Evolutionary conservation across 2,113 vertebrate genomes (phyloP).

Genomic region (Nanorana parkeri): DNA sequence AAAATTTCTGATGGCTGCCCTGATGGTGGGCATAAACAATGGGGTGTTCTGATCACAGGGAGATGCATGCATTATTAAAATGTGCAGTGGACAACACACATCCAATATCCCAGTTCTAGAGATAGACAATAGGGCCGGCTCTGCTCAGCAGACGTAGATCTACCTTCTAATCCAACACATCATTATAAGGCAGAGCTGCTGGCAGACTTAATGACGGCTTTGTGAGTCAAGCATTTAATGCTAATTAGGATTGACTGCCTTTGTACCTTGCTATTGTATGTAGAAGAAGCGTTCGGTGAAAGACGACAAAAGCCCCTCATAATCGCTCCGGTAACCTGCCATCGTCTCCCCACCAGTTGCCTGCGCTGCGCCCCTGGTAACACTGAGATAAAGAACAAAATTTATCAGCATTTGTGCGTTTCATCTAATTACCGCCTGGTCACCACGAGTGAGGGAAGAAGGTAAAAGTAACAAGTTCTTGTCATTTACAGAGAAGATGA

Average conservation of each 20-base stretch:
- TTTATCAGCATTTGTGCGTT: slow-evolving; percentile 9
- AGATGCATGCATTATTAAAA: no score
- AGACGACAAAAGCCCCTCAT: slow-evolving; percentile 56
- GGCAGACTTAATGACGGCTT: slow-evolving; percentile 64
- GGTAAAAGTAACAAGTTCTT: no score
- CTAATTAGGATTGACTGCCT: slow-evolving; percentile 66
- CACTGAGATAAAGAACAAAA: slow-evolving; percentile 32
- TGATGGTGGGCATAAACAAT: no score
- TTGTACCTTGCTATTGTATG: slow-evolving; percentile 53
- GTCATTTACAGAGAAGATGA: no score
- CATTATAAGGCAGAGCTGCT: slow-evolving; percentile 68
- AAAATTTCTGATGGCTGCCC: no score
- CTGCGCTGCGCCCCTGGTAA: slow-evolving; percentile 42
- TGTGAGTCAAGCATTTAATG: slow-evolving; percentile 65
- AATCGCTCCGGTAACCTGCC: slow-evolving; percentile 9
- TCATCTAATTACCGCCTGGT: slow-evolving; percentile 35
- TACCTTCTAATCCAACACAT: slow-evolving; percentile 69
- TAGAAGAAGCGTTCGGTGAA: slow-evolving; percentile 50
- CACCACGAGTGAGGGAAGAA: not conserved
- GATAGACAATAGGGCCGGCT: no score
- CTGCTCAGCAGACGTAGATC: slow-evolving; percentile 58
- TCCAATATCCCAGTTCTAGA: no score
- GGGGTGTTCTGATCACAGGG: no score
- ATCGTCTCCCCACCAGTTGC: not conserved
- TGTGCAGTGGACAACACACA: no score